A percentile compares a stretch with the other conserved stretches of the same genome.
Conservation (phyloP, 2,888 invertebrate species). For the Drosophila engyochracea region DNA sequence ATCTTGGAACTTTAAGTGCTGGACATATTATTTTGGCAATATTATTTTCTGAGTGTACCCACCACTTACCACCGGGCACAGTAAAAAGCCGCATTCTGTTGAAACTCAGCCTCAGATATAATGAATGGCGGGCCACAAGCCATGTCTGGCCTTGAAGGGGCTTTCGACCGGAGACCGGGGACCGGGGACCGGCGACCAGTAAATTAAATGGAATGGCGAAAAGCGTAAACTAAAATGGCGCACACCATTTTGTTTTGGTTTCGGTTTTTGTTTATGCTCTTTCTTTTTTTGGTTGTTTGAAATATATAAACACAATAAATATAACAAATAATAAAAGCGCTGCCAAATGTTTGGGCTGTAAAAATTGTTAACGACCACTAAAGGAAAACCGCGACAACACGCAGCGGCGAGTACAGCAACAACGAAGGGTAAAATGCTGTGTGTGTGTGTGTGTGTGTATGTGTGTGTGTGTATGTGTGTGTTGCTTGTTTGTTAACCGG, state of each 20-base stretch:
- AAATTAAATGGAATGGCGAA: slow-evolving; percentile 65
- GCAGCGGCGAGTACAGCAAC: slow-evolving; percentile 26
- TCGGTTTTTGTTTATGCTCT: slow-evolving; percentile 1
- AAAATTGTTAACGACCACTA: slow-evolving; percentile 76
- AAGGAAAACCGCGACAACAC: slow-evolving; percentile 69
- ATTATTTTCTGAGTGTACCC: not conserved
- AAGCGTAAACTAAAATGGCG: slow-evolving; percentile 58
- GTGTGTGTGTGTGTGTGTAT: slow-evolving; percentile 14
- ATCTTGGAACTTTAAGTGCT: not conserved
- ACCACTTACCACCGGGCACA: not conserved
- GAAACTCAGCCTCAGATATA: slow-evolving; percentile 28
- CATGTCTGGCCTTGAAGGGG: slow-evolving; percentile 35
- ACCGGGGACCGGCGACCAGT: slow-evolving; percentile 28
- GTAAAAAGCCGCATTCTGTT: slow-evolving; percentile 6
- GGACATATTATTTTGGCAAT: not conserved
- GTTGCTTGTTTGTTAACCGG: slow-evolving; percentile 50
- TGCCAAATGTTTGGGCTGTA: slow-evolving; percentile 74
- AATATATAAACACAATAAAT: slow-evolving; percentile 72
- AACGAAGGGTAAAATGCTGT: not conserved
- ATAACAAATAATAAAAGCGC: slow-evolving; percentile 60
- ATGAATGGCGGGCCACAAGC: slow-evolving; percentile 48
- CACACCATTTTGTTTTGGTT: slow-evolving; percentile 32
- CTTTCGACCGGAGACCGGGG: slow-evolving; percentile 2
- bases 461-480: slow-evolving; percentile 21
- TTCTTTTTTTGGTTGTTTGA: slow-evolving; percentile 31